Percentiles rank a stretch among this genome's conserved stretches.
phyloP scores from a whole-genome alignment of 2,113 vertebrate species.

The Microcebus tavaratra region DNA sequence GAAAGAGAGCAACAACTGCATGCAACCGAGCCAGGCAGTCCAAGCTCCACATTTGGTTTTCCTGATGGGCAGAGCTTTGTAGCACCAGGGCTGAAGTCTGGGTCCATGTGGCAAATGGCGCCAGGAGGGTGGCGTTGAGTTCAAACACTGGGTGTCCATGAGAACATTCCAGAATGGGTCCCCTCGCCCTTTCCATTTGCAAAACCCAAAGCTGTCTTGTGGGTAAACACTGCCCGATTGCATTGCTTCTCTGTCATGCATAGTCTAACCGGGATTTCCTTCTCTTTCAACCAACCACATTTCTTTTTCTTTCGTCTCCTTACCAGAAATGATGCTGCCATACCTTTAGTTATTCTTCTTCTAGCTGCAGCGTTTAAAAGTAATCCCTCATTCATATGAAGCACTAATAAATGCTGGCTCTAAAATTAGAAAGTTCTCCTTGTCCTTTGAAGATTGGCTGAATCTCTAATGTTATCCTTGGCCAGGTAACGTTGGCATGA shows the following conservation, averaged over 20 bases:
- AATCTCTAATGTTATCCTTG: conserved; percentile 53
- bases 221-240: not conserved
- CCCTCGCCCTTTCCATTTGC: not conserved
- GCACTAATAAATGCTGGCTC: conserved; percentile 15
- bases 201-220: not conserved
- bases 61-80: not conserved
- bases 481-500: conserved; percentile 56
- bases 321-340: not conserved
- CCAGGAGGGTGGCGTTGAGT: not conserved
- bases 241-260: not conserved
- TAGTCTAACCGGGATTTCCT: not conserved
- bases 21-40: not conserved
- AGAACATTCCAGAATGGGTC: conserved; percentile 29
- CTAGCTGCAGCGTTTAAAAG: not conserved
- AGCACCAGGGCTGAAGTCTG: not conserved
- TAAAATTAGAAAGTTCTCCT: conserved; percentile 62
- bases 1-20: not conserved
- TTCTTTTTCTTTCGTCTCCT: not conserved
- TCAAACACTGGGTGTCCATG: not conserved
- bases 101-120: not conserved
- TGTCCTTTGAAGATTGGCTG: conserved; percentile 55
- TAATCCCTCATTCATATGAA: not conserved
- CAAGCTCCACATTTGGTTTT: not conserved
- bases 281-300: not conserved
- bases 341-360: not conserved